Evolutionary conservation across 2,888 invertebrate genomes (phyloP).

Genomic region (Pristionchus arcanus): DNA sequence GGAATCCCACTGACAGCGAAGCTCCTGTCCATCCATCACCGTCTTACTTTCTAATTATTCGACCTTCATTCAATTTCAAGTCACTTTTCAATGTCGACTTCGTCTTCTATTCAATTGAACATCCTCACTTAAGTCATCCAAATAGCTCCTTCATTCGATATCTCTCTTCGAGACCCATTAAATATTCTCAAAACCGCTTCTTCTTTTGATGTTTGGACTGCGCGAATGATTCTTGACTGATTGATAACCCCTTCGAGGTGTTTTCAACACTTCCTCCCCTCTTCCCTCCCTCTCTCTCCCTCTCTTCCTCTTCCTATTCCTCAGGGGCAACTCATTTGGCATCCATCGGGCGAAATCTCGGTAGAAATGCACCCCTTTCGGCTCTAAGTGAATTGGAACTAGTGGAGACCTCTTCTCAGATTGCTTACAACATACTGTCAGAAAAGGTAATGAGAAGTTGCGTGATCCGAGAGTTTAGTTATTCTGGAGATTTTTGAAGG

Average conservation of each 20-base stretch:
- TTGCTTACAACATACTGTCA: background rate
- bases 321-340: conserved; percentile 13
- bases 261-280: conserved; percentile 26
- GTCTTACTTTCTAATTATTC: conserved; percentile 43
- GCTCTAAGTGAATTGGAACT: conserved; percentile 33
- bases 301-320: background rate
- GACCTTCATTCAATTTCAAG: conserved; percentile 44
- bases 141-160: background rate
- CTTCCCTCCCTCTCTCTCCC: background rate
- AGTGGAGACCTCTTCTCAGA: background rate
- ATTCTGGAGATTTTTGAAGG: background rate
- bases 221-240: background rate
- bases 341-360: conserved; percentile 3
- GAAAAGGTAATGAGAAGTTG: background rate
- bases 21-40: conserved; percentile 17
- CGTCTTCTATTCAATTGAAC: background rate
- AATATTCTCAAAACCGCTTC: background rate
- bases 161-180: background rate
- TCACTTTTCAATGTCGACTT: conserved; percentile 42
- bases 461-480: background rate
- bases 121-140: background rate
- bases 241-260: conserved; percentile 11
- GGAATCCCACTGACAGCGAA: conserved; percentile 14
- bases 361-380: background rate
- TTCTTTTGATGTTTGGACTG: background rate